Evolutionary conservation across 2,113 vertebrate genomes (phyloP), one percentile per base, ranked within the genome.

Genomic region (Sinocyclocheilus anshuiensis): DNA sequence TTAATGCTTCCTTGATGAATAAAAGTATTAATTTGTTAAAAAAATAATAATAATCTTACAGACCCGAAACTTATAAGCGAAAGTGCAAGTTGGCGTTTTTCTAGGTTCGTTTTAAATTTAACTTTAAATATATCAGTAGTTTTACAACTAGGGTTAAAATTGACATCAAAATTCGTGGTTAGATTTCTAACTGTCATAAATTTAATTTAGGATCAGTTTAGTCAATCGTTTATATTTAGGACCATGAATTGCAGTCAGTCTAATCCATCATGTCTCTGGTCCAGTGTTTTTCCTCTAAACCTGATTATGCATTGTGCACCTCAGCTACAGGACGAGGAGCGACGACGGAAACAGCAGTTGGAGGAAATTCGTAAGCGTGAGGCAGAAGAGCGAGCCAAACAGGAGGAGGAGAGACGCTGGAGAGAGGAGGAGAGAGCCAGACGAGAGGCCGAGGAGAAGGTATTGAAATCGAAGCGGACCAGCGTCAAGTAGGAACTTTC

Each of bases 301-400:
- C 15, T 20, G 12, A 12, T 18, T 63, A 42, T 81, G 36, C 33
- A 10, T 83, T n/a, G 18, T 63, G 75, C 63, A 45, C 76, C 71
- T 74, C 94, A 99, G 98, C 94, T 99, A 91, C 98, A 99, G 96
- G 98, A 99, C 33, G 98, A 99, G 92, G 98, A 99, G 87, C 95
- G 97, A 33, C 92, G 97, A 84, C 95, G 98, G 67, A 98, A 98
- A 92, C 98, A 99, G 83, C 98, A 99, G 63, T 83, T 98, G 92
- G 97, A 99, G 94, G 98, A 99, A 90, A 96, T 98, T 91, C 95
- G 97, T 7, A 96, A 96, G 80, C 94, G 97, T 24, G 98, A 99
- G 92, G 97, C 97, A 0, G 98, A 99, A 84, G 97, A 99, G 45
- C 94, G 97, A 0, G 95, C 92, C 15, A 94, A 96, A 90, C 97